phyloP scores from a whole-genome alignment of 2,797 vertebrate genomes.

The Cephalopachus bancanus region DNA sequence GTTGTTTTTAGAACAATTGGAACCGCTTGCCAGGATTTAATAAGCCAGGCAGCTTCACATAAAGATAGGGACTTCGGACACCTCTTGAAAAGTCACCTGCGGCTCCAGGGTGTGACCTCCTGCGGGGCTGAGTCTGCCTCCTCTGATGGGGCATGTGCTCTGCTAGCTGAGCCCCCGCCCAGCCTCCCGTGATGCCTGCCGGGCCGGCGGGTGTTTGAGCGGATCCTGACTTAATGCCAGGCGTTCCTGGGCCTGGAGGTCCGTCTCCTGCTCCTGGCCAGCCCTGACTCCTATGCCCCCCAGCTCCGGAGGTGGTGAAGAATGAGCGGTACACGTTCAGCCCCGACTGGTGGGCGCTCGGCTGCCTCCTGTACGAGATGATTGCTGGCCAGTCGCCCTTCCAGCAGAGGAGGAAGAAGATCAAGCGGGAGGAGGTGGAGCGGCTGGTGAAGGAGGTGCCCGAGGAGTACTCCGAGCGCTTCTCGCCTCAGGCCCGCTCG shows the following conservation, averaged over 20 bases:
- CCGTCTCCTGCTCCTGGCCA: no score
- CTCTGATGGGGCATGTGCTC: neutral
- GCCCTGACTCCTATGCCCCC: neutral
- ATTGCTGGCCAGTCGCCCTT: constrained; percentile 99
- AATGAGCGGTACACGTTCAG: constrained; percentile 98
- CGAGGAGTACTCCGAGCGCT: constrained; percentile 95
- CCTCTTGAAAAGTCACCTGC: neutral
- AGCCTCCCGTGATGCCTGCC: neutral
- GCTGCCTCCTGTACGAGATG: constrained; percentile 99
- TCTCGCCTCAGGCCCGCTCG: constrained; percentile 93
- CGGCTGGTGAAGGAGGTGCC: constrained; percentile 95
- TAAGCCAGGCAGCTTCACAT: constrained; percentile 4
- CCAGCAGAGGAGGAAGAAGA: constrained; percentile 98
- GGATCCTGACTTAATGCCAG: neutral
- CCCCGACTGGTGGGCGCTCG: constrained; percentile 99
- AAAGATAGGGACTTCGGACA: neutral
- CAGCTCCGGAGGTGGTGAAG: constrained; percentile 98
- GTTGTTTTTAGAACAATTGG: constrained; percentile 49
- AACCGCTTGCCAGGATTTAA: constrained; percentile 42
- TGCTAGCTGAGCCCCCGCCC: neutral
- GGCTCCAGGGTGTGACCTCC: neutral
- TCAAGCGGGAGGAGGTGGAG: constrained; percentile 98
- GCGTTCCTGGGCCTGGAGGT: neutral
- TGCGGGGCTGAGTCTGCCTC: no score
- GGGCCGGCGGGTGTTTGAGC: neutral